A percentile compares a stretch with the other conserved stretches of the same genome.
Conservation (phyloP, 2,113 vertebrate genomes). For the Rhipidura dahli region DNA sequence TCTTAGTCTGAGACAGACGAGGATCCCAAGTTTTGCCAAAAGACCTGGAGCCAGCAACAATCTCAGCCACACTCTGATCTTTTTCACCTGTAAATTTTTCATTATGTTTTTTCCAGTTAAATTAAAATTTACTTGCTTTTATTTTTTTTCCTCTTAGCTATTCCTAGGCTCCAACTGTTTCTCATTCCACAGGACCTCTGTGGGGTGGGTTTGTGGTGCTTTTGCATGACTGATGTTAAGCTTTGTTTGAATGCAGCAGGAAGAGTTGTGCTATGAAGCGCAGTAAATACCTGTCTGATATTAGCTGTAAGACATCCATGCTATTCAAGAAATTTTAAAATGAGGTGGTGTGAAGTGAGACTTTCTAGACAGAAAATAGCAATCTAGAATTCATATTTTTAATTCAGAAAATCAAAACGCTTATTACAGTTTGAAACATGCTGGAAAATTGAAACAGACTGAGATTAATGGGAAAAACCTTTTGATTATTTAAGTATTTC, state of each 20-base stretch:
- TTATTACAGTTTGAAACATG: background rate
- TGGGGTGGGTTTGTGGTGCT: background rate
- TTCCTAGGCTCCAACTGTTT: background rate
- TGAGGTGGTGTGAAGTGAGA: background rate
- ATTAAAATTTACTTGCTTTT: background rate
- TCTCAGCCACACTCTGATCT: background rate
- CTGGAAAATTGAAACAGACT: background rate
- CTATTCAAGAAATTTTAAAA: background rate
- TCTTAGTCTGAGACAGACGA: background rate
- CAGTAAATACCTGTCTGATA: background rate
- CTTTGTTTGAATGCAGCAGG: conserved; percentile 12
- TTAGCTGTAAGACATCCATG: background rate
- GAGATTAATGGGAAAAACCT: background rate
- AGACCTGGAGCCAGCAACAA: background rate
- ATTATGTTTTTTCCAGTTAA: background rate
- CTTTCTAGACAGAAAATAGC: background rate
- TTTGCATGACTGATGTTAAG: background rate
- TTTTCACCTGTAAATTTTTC: background rate
- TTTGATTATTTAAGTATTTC: background rate
- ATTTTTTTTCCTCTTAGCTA: background rate
- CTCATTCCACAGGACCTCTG: background rate
- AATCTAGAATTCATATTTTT: background rate
- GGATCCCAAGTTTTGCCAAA: background rate
- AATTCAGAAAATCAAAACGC: background rate
- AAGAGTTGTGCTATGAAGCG: background rate